phyloP scores from a whole-genome alignment of 2,888 invertebrate genomes.

The Drosophila suboccidentalis region DNA sequence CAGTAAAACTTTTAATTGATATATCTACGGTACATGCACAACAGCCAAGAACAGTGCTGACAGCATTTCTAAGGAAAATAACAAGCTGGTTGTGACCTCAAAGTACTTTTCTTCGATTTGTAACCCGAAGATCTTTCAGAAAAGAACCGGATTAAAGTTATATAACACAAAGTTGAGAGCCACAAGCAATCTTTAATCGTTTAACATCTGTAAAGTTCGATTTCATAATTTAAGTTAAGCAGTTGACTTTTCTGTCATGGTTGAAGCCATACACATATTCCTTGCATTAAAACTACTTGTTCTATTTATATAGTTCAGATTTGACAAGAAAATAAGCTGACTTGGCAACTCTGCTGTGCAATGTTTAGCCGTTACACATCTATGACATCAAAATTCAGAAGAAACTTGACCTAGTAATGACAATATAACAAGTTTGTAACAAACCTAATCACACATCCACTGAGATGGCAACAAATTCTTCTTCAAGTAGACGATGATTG shows the following conservation, averaged over 20 bases:
- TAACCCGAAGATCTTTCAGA: neutral
- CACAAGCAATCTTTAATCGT: neutral
- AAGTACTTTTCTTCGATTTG: neutral
- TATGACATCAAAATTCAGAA: conserved; percentile 25
- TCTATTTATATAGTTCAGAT: neutral
- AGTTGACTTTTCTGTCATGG: neutral
- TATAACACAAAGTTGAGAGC: neutral
- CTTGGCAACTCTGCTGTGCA: neutral
- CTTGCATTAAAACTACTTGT: neutral
- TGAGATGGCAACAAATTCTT: conserved; percentile 18
- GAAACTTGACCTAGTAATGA: conserved; percentile 61
- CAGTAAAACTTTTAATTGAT: conserved; percentile 71
- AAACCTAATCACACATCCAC: conserved; percentile 45
- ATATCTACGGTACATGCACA: conserved; percentile 39
- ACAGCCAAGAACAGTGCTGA: conserved; percentile 19
- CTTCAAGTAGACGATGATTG: conserved; percentile 40
- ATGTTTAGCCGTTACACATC: neutral
- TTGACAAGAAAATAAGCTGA: neutral
- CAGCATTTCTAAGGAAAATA: neutral
- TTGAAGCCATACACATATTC: neutral
- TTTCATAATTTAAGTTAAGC: neutral
- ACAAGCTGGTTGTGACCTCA: neutral
- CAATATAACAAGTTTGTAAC: conserved; percentile 69
- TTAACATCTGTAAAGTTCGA: neutral
- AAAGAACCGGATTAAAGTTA: neutral